Base-by-base conservation (phyloP, 1,140 invertebrate species). In the Drosophila insularis region DNA sequence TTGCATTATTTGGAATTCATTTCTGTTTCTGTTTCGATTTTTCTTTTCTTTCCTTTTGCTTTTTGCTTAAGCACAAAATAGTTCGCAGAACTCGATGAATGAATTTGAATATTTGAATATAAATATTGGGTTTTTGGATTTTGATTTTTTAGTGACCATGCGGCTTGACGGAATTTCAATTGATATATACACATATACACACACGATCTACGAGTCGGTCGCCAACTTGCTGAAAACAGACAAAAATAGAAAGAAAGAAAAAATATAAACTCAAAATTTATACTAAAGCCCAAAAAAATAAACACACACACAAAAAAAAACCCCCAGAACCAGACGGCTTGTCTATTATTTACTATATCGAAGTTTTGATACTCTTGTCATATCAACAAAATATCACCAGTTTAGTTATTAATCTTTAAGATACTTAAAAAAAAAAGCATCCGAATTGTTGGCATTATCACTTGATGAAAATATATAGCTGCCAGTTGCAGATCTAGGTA, bases 31-130 rank as follows among this genome's bases (percentile, higher is more conserved):
- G 23, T 23, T 27, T 27, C 27, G 27, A 4, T 60, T 19, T 63
- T 17, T 64, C 32, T 43, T 17, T 23, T 43, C 17, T 23, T 54
- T 54, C 23, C 50, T 21, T 37, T 61, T 27, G 27, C 27, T 27
- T 21, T 37, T 61, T 27, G 27, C 27, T 27, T 27, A 27, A 58
- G 27, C 55, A 61, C 61, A 73, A 56, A 77, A 77, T 77, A 71
- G 74, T 71, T 76, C 74, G 40, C 67, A 71, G 74, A 58, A 60
- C 43, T 79, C 81, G 66, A 81, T 85, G 81, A 85, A 85, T 86
- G 81, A 85, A 85, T 86, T 85, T 81, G 71, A 86, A 85, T 85
- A 86, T 69, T 68, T 85, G 62, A 86, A 85, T 85, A 86, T 63
- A 58, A 81, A 87, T 74, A 74, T 59, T 31, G 55, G 71, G 65